Conservation (phyloP, 2,888 invertebrate species). For the Drosophila affinis region DNA sequence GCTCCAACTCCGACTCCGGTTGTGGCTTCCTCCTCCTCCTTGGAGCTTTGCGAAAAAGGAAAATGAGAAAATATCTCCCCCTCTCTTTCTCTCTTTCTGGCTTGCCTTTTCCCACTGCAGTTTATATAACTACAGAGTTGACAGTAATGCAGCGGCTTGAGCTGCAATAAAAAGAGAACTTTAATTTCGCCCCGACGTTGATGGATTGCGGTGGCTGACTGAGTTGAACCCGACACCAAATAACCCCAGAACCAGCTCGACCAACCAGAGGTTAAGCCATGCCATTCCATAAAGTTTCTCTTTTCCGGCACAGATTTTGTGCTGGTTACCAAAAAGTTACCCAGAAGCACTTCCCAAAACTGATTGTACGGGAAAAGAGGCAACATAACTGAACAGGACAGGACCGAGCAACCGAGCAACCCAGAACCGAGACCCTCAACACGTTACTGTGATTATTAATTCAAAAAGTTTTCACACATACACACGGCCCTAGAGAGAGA, state of each 20-base stretch:
- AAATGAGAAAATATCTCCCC: not conserved
- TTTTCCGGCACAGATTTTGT: slow-evolving; percentile 40
- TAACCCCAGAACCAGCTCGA: slow-evolving; percentile 10
- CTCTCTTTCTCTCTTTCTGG: not conserved
- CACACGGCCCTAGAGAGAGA: not conserved
- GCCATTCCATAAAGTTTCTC: slow-evolving; percentile 37
- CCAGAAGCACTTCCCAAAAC: slow-evolving; percentile 1
- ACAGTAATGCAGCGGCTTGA: slow-evolving; percentile 39
- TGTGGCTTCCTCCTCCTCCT: slow-evolving; percentile 18
- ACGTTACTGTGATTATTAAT: slow-evolving; percentile 51
- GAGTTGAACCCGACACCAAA: slow-evolving; percentile 18
- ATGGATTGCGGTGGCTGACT: slow-evolving; percentile 44
- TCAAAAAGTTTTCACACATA: slow-evolving; percentile 51
- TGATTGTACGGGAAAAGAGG: not conserved
- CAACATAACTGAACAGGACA: not conserved
- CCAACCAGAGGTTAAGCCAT: slow-evolving; percentile 36
- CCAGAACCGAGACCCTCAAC: slow-evolving; percentile 19
- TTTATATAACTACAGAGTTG: slow-evolving; percentile 34
- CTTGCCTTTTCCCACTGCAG: slow-evolving; percentile 15
- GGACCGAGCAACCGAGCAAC: too few species aligned
- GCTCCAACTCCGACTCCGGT: slow-evolving; percentile 37
- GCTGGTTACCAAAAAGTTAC: slow-evolving; percentile 35
- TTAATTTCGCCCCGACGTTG: slow-evolving; percentile 44
- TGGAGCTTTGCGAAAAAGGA: not conserved
- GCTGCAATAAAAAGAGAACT: slow-evolving; percentile 38